Base-by-base conservation (phyloP, 2,888 invertebrate genomes). In the Alloplasta piceator region DNA sequence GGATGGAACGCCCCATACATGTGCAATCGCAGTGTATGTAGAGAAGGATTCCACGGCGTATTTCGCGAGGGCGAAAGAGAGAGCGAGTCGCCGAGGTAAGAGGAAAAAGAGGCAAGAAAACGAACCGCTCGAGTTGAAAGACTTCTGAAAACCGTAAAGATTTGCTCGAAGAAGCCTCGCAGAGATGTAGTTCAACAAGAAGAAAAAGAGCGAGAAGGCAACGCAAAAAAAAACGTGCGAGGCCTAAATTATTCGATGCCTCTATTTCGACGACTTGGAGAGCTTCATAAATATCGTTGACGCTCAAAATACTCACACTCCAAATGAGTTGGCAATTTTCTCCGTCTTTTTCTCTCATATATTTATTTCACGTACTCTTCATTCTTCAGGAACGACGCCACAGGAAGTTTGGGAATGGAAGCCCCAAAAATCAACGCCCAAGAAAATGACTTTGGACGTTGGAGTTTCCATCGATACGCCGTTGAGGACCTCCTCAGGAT, bases 241-340 rank as follows among this genome's bases (percentile, higher is more conserved):
- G 80, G 77, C 80, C 77, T 80, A 77, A 77, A 80, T 80, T 73
- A 77, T 77, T 80, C 80, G 80, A 77, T 77, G 73, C 72, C 48
- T 72, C 61, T 72, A 55, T 77, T 77, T 56, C 72, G 68, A 77
- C 67, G 48, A 76, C 39, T 56, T 38, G 43, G 52, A 12, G 39
- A 26, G 52, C 7, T 7, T 76, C 46, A 76, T 72, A 43, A 63
- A 77, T 68, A 68, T 80, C 48, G 6, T 43, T 43, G 7, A 43
- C 10, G 41, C 36, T 52, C 48, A 9, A 10, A n/a, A n/a, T n/a
- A n/a, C n/a, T n/a, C n/a, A n/a, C n/a, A n/a, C n/a, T n/a, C n/a
- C n/a, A n/a, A n/a, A n/a, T n/a, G n/a, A n/a, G n/a, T 3, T 3
- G 26, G 26, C 26, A 26, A 26, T 26, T 26, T 26, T 26, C 3